Evolutionary conservation across 1,140 invertebrate species (phyloP), one percentile per base, ranked within the genome.

Genomic region (Sesamia nonagrioides): DNA sequence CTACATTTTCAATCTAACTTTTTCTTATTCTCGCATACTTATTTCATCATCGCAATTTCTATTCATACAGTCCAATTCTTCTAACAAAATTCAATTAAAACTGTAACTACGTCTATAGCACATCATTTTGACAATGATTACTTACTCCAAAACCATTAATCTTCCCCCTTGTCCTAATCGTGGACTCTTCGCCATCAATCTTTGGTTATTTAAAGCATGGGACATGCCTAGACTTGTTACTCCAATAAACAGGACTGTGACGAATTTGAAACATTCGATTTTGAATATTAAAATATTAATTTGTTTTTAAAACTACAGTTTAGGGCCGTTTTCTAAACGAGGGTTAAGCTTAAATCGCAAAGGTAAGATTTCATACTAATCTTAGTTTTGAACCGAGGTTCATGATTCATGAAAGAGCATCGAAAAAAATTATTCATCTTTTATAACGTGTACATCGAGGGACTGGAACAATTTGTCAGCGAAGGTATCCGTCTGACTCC

Each of bases 201-300:
- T 87, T 90, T 33, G 61, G 86, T 88, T 93, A 93, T 93, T 94
- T 91, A 85, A 81, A 87, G 86, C 84, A 82, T 77, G 75, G 37
- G 61, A 79, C 79, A 79, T 80, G 61, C 78, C 61, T 82, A 75
- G 83, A 63, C 74, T 77, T 73, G 69, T 80, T 84, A 80, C 76
- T 83, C 74, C 71, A 83, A 79, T 72, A 68, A 73, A 69, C 35
- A 42, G 45, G 69, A 54, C 50, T 78, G 69, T 81, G 56, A 72
- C 40, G 73, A 72, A 80, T 71, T 50, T 3, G n/a, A 11, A 61
- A 75, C 73, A 61, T 61, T 75, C 17, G 6, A 13, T 50, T 75
- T 61, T 75, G 17, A 54, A 54, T 71, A 71, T 71, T 54, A 71
- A 71, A 71, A 13, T 54, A 48, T 35, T 54, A 4, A 71, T 17